Base-by-base conservation (phyloP, 2,113 vertebrate species). In the Ctenodactylus gundi region DNA sequence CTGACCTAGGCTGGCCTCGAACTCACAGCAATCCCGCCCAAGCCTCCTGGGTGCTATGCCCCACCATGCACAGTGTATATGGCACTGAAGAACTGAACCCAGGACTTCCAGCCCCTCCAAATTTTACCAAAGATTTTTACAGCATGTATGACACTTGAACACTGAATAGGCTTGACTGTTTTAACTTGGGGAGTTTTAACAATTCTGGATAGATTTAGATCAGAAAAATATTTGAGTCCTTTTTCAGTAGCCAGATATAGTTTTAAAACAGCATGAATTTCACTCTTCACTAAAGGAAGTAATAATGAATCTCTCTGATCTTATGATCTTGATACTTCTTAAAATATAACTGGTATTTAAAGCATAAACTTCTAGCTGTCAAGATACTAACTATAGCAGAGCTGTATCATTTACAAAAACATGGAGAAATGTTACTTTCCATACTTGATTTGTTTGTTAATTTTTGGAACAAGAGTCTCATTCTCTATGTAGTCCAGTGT, bases 201-300 rank as follows among this genome's bases (percentile, higher is more conserved):
- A 89, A 81, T 62, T 92, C 31, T 83, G n/a, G 58, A 65, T 53
- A 6, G 20, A 92, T 21, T 75, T 34, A 85, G 72, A 73, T 49
- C 18, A 34, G 39, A 31, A 88, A 88, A 44, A 13, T 67, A 51
- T 72, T 72, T 90, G n/a, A 72, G n/a, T n/a, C 51, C 25, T 27
- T 62, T 62, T 75, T n/a, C 1, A 70, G 64, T 14, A 78, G 41
- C 51, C 90, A 49, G 21, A 49, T n/a, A 78, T 10, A 67, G 23
- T 34, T 93, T 78, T 39, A 77, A 72, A 95, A 90, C 57, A 88
- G 10, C 10, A 87, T 65, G 34, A 90, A 62, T 46, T 78, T 91
- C 23, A 73, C 73, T 84, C 39, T 95, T 85, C 46, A 78, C 29
- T 75, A 76, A 84, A 60, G n/a, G 41, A 82, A 96, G 88, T 27